A percentile compares a stretch with the other conserved stretches of the same genome.
phyloP scores from a whole-genome alignment of 2,113 vertebrate species.

The Synodontis membranacea region DNA sequence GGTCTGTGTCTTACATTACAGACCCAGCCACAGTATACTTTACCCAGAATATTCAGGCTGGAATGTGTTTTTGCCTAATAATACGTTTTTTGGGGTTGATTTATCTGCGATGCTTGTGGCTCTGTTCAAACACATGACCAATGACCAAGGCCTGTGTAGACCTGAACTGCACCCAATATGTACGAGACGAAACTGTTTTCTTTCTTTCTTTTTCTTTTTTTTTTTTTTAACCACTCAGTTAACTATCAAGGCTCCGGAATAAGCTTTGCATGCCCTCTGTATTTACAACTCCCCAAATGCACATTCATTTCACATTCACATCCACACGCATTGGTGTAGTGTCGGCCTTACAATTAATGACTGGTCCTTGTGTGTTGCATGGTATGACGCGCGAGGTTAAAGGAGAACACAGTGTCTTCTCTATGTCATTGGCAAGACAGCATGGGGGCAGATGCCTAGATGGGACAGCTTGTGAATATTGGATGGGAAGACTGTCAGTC shows the following conservation, averaged over 20 bases:
- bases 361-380: slow-evolving; percentile 16
- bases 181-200: neutral
- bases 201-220: neutral
- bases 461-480: slow-evolving; percentile 76
- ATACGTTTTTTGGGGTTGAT: neutral
- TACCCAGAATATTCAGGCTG: neutral
- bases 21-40: neutral
- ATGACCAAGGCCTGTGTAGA: neutral
- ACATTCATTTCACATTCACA: slow-evolving; percentile 4
- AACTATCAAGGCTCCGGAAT: neutral
- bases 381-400: slow-evolving; percentile 28
- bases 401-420: slow-evolving; percentile 33
- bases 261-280: neutral
- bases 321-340: neutral
- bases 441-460: slow-evolving; percentile 69
- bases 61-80: neutral
- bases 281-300: neutral
- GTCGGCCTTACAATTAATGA: neutral
- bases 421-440: slow-evolving; percentile 57
- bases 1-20: slow-evolving; percentile 27
- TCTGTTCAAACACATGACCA: neutral
- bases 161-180: neutral
- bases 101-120: neutral
- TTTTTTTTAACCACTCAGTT: neutral
- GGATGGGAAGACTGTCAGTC: slow-evolving; percentile 75